Base-by-base conservation (phyloP, 2,888 invertebrate species). In the Galeruca laticollis region DNA sequence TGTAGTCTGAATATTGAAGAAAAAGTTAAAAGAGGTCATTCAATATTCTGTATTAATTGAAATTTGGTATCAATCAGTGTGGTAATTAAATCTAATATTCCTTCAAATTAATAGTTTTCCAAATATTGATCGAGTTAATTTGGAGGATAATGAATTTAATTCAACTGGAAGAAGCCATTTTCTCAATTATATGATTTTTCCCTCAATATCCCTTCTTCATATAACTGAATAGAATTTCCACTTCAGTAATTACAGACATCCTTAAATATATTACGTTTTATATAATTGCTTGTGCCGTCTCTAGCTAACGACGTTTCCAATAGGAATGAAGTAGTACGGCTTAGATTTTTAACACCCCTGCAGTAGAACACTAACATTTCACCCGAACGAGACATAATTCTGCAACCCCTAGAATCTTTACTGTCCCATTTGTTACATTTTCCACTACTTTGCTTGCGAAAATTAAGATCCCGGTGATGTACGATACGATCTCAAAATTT, bases 401-500 rank as follows among this genome's bases (percentile, higher is more conserved):
- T 37, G 67, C 68, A 68, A 63, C 64, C 75, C 69, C 68, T 54
- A 69, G 68, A 69, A 74, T 73, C 73, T 66, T 70, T 72, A 69
- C 60, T 68, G 73, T 75, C 72, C 71, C 73, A 68, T 75, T 75
- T 73, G 73, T 73, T 71, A 68, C 63, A 52, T 64, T 68, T 70
- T 67, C 69, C 60, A 66, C 69, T 72, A 69, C 69, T 72, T 57
- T 61, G 56, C 72, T 62, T 65, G 66, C 40, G 66, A 62, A 67
- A 65, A 66, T 59, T 63, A 57, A 52, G 69, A 59, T 66, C 63
- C 49, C 33, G 56, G 61, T 57, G 65, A 59, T 54, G 52, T 68
- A 61, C 57, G 56, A 51, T 61, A 51, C 64, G 51, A 61, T 64
- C 65, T 68, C 35, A 64, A 61, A 47, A 64, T 57, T 57, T 47